phyloP scores from a whole-genome alignment of 2,888 invertebrate genomes.

The Caenorhabditis afra region DNA sequence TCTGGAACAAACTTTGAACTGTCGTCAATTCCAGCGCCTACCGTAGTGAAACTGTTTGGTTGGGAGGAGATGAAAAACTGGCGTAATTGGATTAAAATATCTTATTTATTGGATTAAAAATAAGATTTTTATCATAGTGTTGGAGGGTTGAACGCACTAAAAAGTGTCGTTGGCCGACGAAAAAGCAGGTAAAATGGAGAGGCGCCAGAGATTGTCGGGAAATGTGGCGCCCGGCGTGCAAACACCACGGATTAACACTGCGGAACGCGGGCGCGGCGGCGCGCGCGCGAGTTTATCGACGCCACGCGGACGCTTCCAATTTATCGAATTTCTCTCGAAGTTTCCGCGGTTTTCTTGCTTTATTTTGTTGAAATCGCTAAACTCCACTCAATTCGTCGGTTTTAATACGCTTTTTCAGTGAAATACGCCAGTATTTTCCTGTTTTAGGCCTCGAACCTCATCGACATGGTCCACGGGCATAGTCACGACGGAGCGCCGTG shows the following conservation, averaged over 20 bases:
- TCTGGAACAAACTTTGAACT: background rate
- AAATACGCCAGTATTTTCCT: conserved; percentile 16
- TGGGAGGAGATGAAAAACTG: background rate
- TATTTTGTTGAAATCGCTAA: background rate
- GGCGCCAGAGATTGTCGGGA: conserved; percentile 21
- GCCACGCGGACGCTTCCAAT: too few species aligned
- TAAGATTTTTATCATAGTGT: conserved; percentile 4
- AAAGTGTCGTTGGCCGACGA: background rate
- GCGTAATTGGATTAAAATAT: too few species aligned
- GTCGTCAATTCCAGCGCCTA: conserved; percentile 5
- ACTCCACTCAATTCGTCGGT: background rate
- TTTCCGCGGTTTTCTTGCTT: background rate
- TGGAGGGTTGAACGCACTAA: conserved; percentile 17
- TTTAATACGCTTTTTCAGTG: background rate
- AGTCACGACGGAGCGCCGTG: conserved; percentile 65
- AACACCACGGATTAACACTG: too few species aligned
- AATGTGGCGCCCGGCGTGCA: conserved; percentile 6
- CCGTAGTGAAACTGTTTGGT: background rate
- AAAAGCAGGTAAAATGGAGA: conserved; percentile 22
- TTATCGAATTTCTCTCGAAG: background rate
- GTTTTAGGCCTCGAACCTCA: conserved; percentile 6
- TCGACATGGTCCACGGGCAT: conserved; percentile 63
- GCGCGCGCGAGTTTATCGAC: conserved; percentile 3
- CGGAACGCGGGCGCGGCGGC: conserved; percentile 8
- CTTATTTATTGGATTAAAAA: too few species aligned